phyloP scores from a whole-genome alignment of 2,797 vertebrate genomes.

The Spea hammondii region DNA sequence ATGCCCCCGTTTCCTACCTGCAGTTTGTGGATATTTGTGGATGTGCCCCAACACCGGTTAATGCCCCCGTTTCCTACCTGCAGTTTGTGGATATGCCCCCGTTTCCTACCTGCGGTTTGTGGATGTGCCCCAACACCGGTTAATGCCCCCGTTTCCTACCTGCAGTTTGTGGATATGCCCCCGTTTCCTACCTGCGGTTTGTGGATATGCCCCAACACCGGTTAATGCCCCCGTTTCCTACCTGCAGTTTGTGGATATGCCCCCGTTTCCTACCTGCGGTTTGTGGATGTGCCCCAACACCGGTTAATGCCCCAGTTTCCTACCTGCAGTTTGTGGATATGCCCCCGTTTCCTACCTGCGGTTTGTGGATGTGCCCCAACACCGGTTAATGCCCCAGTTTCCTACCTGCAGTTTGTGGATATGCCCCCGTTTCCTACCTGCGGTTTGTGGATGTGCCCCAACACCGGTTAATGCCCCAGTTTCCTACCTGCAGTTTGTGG shows the following conservation, averaged over 20 bases:
- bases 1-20: neutral
- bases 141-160: neutral
- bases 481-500: constrained; percentile 14
- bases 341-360: constrained; percentile 6
- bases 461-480: neutral
- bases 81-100: constrained; percentile 10
- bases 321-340: neutral
- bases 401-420: neutral
- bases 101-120: constrained; percentile 12
- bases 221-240: too few species aligned
- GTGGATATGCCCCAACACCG: constrained; percentile 1
- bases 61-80: neutral
- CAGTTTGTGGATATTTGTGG: constrained; percentile 5
- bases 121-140: constrained; percentile 7
- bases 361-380: constrained; percentile 1
- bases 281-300: constrained; percentile 7
- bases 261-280: constrained; percentile 6
- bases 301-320: too few species aligned
- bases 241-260: neutral
- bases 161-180: constrained; percentile 14
- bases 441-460: neutral
- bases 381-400: too few species aligned
- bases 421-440: too few species aligned
- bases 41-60: constrained; percentile 12
- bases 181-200: constrained; percentile 13